Conservation (phyloP, 1,140 invertebrate genomes). For the Argopecten irradians region DNA sequence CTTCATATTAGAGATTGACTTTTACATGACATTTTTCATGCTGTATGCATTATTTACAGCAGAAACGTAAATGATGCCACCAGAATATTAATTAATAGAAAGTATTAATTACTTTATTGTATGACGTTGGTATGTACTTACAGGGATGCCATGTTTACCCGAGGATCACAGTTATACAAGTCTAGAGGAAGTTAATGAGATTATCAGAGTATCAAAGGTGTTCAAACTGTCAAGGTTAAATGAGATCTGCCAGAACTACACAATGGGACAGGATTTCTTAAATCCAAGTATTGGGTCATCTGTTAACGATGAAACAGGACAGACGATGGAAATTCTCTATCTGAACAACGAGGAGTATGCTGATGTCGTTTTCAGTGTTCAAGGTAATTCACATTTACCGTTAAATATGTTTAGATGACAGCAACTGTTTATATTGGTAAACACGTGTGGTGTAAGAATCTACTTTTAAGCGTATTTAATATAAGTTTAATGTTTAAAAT, state of each 20-base stretch:
- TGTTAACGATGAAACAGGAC: conserved; percentile 70
- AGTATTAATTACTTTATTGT: no score
- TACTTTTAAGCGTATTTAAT: no score
- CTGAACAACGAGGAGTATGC: conserved; percentile 63
- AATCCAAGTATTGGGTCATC: conserved; percentile 75
- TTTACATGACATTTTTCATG: no score
- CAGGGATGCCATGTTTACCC: conserved; percentile 66
- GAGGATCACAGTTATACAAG: conserved; percentile 39
- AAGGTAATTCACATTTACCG: conserved; percentile 58
- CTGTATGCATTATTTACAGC: no score
- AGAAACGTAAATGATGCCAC: no score
- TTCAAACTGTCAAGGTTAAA: conserved; percentile 64
- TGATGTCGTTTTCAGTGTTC: conserved; percentile 69
- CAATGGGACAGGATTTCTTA: conserved; percentile 71
- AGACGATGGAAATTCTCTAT: conserved; percentile 69
- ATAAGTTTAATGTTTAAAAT: no score
- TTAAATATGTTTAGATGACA: no score
- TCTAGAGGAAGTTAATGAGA: conserved; percentile 60
- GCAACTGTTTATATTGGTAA: no score
- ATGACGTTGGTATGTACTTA: no score
- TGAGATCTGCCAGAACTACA: conserved; percentile 68
- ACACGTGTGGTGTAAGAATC: no score
- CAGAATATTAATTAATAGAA: no score
- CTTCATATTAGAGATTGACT: no score
- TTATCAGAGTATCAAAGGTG: conserved; percentile 60